Conservation (phyloP, 2,888 invertebrate species). For the Thereva unica region DNA sequence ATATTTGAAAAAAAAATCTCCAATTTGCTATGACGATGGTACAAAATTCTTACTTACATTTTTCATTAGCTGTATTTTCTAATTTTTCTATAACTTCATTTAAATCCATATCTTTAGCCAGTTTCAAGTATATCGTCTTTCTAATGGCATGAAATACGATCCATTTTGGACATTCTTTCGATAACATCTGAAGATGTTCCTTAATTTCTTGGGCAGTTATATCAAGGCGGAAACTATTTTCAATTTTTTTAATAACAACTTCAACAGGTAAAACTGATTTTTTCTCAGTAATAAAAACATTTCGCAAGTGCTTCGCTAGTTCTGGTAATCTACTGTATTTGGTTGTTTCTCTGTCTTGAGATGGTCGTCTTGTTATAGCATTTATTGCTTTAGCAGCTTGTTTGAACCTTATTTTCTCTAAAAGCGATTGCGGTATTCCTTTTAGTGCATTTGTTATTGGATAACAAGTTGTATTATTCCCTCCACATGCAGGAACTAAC, state of each 20-base stretch:
- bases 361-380: conserved; percentile 78
- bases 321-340: conserved; percentile 82
- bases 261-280: conserved; percentile 81
- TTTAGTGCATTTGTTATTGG: conserved; percentile 67
- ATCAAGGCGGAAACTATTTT: conserved; percentile 75
- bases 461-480: too few relatives aligned
- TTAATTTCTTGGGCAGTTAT: conserved; percentile 73
- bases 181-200: conserved; percentile 73
- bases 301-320: conserved; percentile 79
- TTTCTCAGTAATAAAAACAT: conserved; percentile 85
- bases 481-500: too few relatives aligned
- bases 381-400: conserved; percentile 84
- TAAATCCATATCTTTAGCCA: conserved; percentile 75
- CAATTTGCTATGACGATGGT: too few relatives aligned
- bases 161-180: conserved; percentile 76
- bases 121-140: conserved; percentile 72
- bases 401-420: conserved; percentile 86
- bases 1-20: too few relatives aligned
- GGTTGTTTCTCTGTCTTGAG: conserved; percentile 71
- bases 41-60: conserved; percentile 58
- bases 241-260: conserved; percentile 74
- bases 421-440: conserved; percentile 77
- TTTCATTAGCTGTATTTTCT: conserved; percentile 66
- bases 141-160: conserved; percentile 72
- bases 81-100: conserved; percentile 68